phyloP scores from a whole-genome alignment of 2,113 vertebrate genomes.

The Artemisiospiza belli region DNA sequence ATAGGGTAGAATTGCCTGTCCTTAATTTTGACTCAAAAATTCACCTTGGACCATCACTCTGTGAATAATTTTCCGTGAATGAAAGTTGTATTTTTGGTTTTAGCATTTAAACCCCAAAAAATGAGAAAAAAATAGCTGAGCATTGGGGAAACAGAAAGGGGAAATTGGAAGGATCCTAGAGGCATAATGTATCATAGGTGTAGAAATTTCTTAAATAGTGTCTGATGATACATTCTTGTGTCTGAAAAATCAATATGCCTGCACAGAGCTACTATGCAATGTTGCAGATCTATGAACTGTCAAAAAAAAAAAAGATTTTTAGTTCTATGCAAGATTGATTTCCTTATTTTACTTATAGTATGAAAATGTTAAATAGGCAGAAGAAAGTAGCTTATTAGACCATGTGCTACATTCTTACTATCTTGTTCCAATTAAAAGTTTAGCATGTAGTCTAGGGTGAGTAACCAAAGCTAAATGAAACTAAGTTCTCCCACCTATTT shows the following conservation, averaged over 20 bases:
- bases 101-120: neutral
- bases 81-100: neutral
- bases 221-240: neutral
- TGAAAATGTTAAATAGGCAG: neutral
- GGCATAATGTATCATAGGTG: neutral
- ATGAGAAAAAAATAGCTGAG: accelerated
- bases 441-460: neutral
- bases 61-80: neutral
- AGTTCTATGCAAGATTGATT: neutral
- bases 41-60: neutral
- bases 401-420: neutral
- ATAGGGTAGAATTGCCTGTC: neutral
- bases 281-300: neutral
- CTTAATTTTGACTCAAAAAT: neutral
- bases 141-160: neutral
- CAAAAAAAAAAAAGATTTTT: neutral
- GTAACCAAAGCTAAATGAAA: neutral
- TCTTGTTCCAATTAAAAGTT: neutral
- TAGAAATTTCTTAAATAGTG: neutral
- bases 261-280: neutral
- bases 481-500: neutral
- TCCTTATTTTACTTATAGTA: neutral
- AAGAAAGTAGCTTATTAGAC: neutral
- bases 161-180: neutral
- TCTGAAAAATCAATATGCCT: neutral